These are phyloP conservation scores for Parazoanthus darwini DNA, from an alignment of 92 coral and sea anemone genomes.

Conservation along the genomic window DNA sequence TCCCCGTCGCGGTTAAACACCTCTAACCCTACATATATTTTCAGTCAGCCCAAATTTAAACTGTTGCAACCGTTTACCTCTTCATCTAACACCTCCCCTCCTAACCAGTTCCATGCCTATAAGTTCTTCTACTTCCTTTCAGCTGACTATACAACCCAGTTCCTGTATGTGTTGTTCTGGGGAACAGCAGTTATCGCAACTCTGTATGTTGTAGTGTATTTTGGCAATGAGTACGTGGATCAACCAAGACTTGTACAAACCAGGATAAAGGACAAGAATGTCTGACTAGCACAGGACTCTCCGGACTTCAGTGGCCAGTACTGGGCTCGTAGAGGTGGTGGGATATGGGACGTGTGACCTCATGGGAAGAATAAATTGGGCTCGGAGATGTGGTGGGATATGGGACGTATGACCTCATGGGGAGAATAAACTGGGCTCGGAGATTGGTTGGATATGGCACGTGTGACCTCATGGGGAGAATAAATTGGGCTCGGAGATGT, in stretches of 20 bases:
- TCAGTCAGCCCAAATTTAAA: not conserved
- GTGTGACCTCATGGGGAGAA: not conserved
- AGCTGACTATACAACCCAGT: conserved; percentile 96
- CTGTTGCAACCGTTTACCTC: too few relatives aligned
- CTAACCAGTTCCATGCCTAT: not conserved
- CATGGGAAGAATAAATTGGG: not conserved
- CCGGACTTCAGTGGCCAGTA: conserved; percentile 19
- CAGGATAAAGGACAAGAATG: conserved; percentile 84
- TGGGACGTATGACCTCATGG: not conserved
- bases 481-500: conserved; percentile 1
- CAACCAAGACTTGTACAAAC: conserved; percentile 91
- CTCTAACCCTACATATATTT: too few relatives aligned
- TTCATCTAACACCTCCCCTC: too few relatives aligned
- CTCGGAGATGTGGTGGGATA: conserved; percentile 9
- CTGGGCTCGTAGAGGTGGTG: conserved; percentile 31
- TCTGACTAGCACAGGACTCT: conserved; percentile 81
- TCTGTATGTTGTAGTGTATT: conserved; percentile 84
- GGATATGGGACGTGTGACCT: conserved; percentile 2
- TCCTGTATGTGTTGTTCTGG: conserved; percentile 95
- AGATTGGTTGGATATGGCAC: not conserved
- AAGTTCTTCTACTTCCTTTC: conserved; percentile 5
- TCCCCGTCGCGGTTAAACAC: too few relatives aligned
- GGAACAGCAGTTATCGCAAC: conserved; percentile 92
- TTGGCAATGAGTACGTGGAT: conserved; percentile 94
- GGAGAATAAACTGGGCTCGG: not conserved